Evolutionary conservation across 2,797 vertebrate genomes (phyloP).

Genomic region (Limosa lapponica): DNA sequence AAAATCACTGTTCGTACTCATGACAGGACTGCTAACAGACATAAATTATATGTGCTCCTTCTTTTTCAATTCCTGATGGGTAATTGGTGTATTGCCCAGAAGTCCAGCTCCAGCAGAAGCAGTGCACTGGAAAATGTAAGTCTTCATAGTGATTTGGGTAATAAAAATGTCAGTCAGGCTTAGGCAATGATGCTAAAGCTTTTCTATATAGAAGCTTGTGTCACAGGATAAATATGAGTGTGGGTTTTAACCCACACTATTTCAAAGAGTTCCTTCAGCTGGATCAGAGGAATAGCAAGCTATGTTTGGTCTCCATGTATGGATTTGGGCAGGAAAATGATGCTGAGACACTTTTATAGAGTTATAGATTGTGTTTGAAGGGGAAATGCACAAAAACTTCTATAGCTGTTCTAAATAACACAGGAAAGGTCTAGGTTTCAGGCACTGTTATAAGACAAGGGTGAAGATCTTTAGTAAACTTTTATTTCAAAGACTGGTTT

Average conservation of each 20-base stretch:
- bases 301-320: neutral
- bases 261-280: neutral
- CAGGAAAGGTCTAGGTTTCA: neutral
- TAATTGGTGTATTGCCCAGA: neutral
- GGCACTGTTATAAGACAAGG: neutral
- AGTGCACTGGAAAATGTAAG: conserved; percentile 8
- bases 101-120: neutral
- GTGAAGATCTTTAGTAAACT: neutral
- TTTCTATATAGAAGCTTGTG: neutral
- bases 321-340: neutral
- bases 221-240: conserved; percentile 10
- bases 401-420: neutral
- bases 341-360: neutral
- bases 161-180: conserved; percentile 19
- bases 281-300: neutral
- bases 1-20: neutral
- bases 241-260: neutral
- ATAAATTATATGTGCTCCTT: neutral
- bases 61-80: conserved; percentile 3
- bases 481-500: neutral
- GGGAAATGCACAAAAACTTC: neutral
- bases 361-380: neutral
- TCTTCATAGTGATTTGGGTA: conserved; percentile 2
- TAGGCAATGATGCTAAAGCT: neutral
- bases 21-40: neutral